A percentile compares a stretch with the other conserved stretches of the same genome.
phyloP scores from a whole-genome alignment of 2,888 invertebrate genomes.

The Amiota communis region DNA sequence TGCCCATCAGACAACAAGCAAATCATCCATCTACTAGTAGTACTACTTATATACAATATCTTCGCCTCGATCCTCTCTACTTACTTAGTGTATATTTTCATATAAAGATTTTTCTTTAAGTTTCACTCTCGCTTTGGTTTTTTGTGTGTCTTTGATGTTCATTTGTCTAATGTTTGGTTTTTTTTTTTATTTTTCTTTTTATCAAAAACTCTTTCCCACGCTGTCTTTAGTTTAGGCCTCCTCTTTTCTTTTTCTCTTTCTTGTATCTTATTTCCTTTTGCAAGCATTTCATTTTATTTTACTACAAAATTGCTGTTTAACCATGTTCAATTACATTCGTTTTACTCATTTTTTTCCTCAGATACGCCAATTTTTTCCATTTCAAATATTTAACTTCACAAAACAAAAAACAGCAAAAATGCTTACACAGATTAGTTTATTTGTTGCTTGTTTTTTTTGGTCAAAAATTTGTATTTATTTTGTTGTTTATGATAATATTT shows the following conservation, averaged over 20 bases:
- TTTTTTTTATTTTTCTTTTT: no score
- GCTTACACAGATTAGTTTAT: background rate
- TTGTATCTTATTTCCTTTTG: background rate
- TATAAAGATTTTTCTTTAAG: no score
- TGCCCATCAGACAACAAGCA: background rate
- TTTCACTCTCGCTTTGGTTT: no score
- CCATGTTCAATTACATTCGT: constrained; percentile 17
- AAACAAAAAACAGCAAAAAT: constrained; percentile 6
- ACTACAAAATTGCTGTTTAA: background rate
- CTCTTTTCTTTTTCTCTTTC: no score
- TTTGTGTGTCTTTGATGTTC: no score
- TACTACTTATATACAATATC: background rate
- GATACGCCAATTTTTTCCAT: no score
- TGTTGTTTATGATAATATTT: background rate
- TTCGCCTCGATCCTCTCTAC: background rate
- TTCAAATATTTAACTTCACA: background rate
- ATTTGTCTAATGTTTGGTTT: no score
- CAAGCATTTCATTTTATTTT: constrained; percentile 2
- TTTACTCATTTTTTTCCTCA: background rate
- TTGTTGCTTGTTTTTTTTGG: background rate
- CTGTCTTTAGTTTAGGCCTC: background rate
- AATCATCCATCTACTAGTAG: background rate
- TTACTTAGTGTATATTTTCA: no score
- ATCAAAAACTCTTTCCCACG: background rate
- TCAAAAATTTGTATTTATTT: background rate